Conservation (phyloP, 2,888 invertebrate species). For the Chrysolina americana region DNA sequence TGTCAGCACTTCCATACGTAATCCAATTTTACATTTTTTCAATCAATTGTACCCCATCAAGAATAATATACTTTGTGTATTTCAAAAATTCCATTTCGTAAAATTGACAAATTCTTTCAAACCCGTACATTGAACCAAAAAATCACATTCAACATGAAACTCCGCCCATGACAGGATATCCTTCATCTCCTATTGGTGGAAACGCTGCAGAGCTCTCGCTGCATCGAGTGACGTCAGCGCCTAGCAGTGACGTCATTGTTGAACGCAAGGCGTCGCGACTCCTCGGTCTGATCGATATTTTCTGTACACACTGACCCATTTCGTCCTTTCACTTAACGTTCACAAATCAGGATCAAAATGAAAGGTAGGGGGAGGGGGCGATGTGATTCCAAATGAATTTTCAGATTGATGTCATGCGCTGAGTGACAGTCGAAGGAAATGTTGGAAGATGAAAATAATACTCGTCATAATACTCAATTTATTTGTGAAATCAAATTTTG, state of each 20-base stretch:
- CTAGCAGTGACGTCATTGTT: slow-evolving; percentile 57
- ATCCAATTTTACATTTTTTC: too few species aligned
- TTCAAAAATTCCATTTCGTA: too few species aligned
- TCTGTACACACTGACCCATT: slow-evolving; percentile 67
- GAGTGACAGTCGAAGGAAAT: not conserved
- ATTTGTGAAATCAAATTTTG: too few species aligned
- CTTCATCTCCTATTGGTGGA: slow-evolving; percentile 36
- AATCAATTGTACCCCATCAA: too few species aligned
- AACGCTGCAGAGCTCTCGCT: slow-evolving; percentile 30
- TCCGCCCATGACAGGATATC: slow-evolving; percentile 17
- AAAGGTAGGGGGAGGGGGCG: slow-evolving; percentile 27
- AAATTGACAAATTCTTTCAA: not conserved
- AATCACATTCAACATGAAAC: slow-evolving; percentile 24
- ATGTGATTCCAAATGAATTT: not conserved
- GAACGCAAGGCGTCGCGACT: slow-evolving; percentile 54
- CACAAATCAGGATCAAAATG: slow-evolving; percentile 48
- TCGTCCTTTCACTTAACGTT: slow-evolving; percentile 62
- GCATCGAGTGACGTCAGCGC: slow-evolving; percentile 58
- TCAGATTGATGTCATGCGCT: slow-evolving; percentile 1
- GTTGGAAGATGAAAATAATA: not conserved
- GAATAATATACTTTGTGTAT: too few species aligned
- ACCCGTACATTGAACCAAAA: slow-evolving; percentile 29
- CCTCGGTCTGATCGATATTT: slow-evolving; percentile 57
- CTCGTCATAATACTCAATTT: too few species aligned
- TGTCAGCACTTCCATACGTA: too few species aligned